Evolutionary conservation across 2,888 invertebrate species (phyloP), one percentile per base, ranked within the genome.

Genomic region (Rotaria socialis): DNA sequence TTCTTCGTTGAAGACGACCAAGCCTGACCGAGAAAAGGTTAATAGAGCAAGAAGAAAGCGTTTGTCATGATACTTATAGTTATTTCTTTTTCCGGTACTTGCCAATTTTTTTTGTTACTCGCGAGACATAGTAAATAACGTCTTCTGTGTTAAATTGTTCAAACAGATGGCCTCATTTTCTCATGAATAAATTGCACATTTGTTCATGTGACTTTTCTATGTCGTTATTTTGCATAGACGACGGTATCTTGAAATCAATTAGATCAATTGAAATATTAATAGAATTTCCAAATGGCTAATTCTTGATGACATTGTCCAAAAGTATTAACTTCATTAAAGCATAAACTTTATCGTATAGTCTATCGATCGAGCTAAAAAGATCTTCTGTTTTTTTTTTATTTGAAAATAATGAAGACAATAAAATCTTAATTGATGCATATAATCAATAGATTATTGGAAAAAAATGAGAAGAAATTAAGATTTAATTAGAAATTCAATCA

Each of bases 401-500:
- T 5, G 50, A 50, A 50, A 50, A 50, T 11, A 8, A 50, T 1
- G 50, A 50, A 50, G 14, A 50, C 50, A 50, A 50, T 50, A 50
- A 50, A 50, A 0, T 50, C 8, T 50, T 50, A 14, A 50, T 50
- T 50, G 14, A 11, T 50, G 50, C 50, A 35, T 35, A 35, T 35
- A 35, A 35, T 35, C 35, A 35, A 35, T 35, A 35, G 35, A 35
- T 35, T 35, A 35, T 35, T 35, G 35, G 2, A 35, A 35, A 35
- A 35, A 35, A 35, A 1, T 35, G 35, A 35, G 35, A 14, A 50
- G 50, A 50, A 50, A 50, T 50, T 80, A 80, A n/a, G 47, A n/a
- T 47, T 80, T 80, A 47, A 80, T 80, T 24, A 80, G 47, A 47
- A 80, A 80, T 47, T 80, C 80, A 80, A 80, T 41, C 80, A 80